Percentiles rank a stretch among this genome's conserved stretches.
These are phyloP conservation scores for Pyralis farinalis DNA, from an alignment of 2,888 invertebrate species.

Conservation along the genomic window DNA sequence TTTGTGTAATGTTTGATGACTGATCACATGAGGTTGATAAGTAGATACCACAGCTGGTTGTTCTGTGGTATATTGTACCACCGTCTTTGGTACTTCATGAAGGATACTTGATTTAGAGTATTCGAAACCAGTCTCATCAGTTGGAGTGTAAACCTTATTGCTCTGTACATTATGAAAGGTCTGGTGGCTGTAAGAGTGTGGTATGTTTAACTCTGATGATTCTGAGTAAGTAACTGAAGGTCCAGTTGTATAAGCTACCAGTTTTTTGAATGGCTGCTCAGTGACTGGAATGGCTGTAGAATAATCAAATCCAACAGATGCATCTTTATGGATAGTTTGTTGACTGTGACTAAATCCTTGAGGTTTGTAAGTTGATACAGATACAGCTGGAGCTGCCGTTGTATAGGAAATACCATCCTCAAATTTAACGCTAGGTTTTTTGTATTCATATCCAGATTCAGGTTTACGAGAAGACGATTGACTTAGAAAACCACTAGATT, in stretches of 20 bases:
- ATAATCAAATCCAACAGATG: slow-evolving; percentile 50
- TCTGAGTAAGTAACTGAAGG: slow-evolving; percentile 43
- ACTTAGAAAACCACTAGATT: slow-evolving; percentile 17
- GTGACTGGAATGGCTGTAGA: slow-evolving; percentile 50
- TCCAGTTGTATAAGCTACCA: slow-evolving; percentile 68
- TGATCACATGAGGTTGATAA: slow-evolving; percentile 50
- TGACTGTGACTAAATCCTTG: slow-evolving; percentile 54
- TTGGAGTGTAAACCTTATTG: slow-evolving; percentile 32
- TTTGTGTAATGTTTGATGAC: slow-evolving; percentile 54
- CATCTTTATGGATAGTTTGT: slow-evolving; percentile 53
- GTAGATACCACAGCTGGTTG: slow-evolving; percentile 47
- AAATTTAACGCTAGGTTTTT: slow-evolving; percentile 57
- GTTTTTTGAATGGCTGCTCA: slow-evolving; percentile 63
- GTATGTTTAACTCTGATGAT: slow-evolving; percentile 43
- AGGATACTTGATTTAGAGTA: slow-evolving; percentile 20
- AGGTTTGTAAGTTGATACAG: slow-evolving; percentile 57
- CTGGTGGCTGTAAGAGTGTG: slow-evolving; percentile 56
- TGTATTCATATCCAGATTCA: slow-evolving; percentile 50
- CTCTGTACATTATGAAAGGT: slow-evolving; percentile 51
- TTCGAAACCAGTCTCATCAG: slow-evolving; percentile 31
- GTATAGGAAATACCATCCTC: slow-evolving; percentile 59
- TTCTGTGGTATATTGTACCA: slow-evolving; percentile 41
- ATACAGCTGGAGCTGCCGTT: slow-evolving; percentile 49
- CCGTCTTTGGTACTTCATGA: slow-evolving; percentile 33
- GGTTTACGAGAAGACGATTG: slow-evolving; percentile 17